Percentiles rank a stretch among this genome's conserved stretches.
phyloP scores from a whole-genome alignment of 2,888 invertebrate species.

The Cephus pulcher region DNA sequence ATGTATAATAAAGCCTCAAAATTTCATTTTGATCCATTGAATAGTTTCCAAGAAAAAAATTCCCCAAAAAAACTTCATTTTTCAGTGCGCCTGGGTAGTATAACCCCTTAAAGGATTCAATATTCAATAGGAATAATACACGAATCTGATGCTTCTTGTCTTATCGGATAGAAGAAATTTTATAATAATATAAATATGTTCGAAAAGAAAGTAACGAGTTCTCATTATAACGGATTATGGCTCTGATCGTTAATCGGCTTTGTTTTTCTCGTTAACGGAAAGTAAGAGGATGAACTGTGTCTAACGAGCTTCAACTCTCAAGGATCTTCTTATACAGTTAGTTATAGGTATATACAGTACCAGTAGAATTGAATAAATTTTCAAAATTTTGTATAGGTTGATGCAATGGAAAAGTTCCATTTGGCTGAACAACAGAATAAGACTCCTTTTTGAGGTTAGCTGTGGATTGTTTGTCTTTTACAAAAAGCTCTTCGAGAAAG shows the following conservation, averaged over 20 bases:
- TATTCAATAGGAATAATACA: no score
- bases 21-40: no score
- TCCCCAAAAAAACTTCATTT: no score
- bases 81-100: no score
- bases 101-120: no score
- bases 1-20: no score
- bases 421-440: no score
- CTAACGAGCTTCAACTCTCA: background rate
- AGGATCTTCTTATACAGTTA: background rate
- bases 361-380: background rate
- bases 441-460: no score
- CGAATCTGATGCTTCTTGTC: background rate
- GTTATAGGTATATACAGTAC: background rate
- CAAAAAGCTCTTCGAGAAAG: no score
- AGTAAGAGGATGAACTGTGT: background rate
- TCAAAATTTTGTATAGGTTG: background rate
- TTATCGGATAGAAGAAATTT: background rate
- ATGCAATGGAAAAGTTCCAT: background rate
- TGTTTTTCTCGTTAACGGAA: constrained; percentile 3
- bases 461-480: no score
- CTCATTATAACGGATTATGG: background rate
- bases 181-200: background rate
- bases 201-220: background rate
- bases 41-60: no score
- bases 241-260: background rate